These are phyloP conservation scores for Odontocerum albicorne DNA, from an alignment of 2,888 invertebrate species.

Conservation along the genomic window DNA sequence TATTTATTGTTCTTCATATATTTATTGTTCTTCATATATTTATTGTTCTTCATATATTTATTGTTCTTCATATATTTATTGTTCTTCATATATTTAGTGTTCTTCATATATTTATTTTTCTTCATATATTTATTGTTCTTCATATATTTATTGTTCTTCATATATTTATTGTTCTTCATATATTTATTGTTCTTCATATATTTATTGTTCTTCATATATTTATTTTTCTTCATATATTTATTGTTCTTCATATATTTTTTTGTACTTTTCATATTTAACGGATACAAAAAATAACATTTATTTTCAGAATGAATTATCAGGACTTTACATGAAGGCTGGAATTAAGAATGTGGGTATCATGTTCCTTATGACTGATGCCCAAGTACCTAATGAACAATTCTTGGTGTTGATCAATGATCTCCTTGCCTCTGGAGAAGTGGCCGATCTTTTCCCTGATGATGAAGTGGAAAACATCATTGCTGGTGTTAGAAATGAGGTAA, in stretches of 20 bases:
- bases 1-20: too few relatives aligned
- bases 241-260: slow-evolving; percentile 7
- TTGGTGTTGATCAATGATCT: slow-evolving; percentile 94
- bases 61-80: too few relatives aligned
- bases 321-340: slow-evolving; percentile 88
- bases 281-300: slow-evolving; percentile 6
- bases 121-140: too few relatives aligned
- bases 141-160: too few relatives aligned
- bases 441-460: slow-evolving; percentile 94
- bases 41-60: too few relatives aligned
- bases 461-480: slow-evolving; percentile 93
- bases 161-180: too few relatives aligned
- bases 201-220: slow-evolving; percentile 8
- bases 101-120: too few relatives aligned
- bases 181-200: too few relatives aligned
- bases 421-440: slow-evolving; percentile 93
- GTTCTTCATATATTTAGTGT: too few relatives aligned
- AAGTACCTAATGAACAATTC: slow-evolving; percentile 94
- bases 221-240: too few relatives aligned
- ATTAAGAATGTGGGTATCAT: slow-evolving; percentile 92
- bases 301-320: slow-evolving; percentile 74
- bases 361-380: slow-evolving; percentile 97
- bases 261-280: too few relatives aligned
- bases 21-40: too few relatives aligned
- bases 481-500: slow-evolving; percentile 77